Evolutionary conservation across 1,140 invertebrate genomes (phyloP), one percentile per base, ranked within the genome.

Genomic region (Danaus melanippus): DNA sequence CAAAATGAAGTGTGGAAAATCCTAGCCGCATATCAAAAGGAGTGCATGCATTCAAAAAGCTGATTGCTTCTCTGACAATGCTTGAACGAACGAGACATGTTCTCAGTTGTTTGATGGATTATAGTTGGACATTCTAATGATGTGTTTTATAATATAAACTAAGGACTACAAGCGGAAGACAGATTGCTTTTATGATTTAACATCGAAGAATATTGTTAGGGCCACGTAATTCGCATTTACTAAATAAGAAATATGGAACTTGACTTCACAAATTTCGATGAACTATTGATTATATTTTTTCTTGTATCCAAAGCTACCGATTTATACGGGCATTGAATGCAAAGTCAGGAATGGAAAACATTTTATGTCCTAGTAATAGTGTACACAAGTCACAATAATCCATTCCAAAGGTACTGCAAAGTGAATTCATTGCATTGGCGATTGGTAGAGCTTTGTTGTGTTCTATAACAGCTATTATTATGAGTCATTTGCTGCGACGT

Each of bases 1-100:
- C 68, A 61, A 76, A 76, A 78, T 68, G 67, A 71, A 73, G 60
- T 73, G 70, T 70, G 65, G 64, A 72, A 77, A 76, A 79, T 84
- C 79, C 81, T 81, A 69, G 59, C 67, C 64, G 61, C 44, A 45
- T 58, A 65, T 76, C 71, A 71, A 77, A 75, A 67, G 70, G 71
- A 68, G 42, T 51, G 60, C 56, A 50, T 50, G 64, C 75, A 76
- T 81, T 76, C 73, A 77, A 72, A 69, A 67, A 63, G 52, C 52
- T 80, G 66, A 84, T 84, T 48, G 57, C 59, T 42, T 50, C 17
- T 42, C 49, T 50, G 49, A 50, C 41, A 50, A 42, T 50, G 43
- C 49, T 8, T 50, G 40, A 10, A 50, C 11, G 40, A 15, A 32
- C 46, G 39, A 56, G 52, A 55, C 48, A 51, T 51, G 58, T 60